Base-by-base conservation (phyloP, 2,888 invertebrate genomes). In the Lamellibrachia columna region DNA sequence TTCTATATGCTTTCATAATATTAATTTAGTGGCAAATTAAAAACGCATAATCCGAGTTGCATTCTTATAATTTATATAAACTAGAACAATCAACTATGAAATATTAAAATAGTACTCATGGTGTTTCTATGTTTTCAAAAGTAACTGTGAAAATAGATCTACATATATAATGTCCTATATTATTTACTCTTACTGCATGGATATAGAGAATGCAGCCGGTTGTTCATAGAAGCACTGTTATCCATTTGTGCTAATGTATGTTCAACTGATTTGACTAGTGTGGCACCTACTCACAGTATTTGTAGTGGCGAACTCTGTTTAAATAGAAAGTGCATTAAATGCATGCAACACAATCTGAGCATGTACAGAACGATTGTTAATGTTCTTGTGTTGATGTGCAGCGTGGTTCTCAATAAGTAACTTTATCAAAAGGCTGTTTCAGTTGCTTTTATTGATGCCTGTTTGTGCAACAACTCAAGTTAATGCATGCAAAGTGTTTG, bases 291-390 rank as follows among this genome's bases (percentile, higher is more conserved):
- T 75, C 75, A 75, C 75, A 6, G n/a, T 75, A 75, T 75, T 75
- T 75, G 75, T 75, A 75, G n/a, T 75, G 75, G 22, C 75, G n/a
- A 75, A 75, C 75, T 6, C 75, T 75, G 75, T n/a, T 75, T n/a
- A 75, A 75, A 75, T 75, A 75, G 75, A 75, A 75, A 22, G 75
- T 75, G 75, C 75, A 75, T 75, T 75, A 75, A 75, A 75, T 22
- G 22, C 75, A 75, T 22, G 75, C 75, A 75, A 75, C 75, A 75
- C 75, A 75, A 75, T 75, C 75, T 22, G 75, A 3, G 22, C 75
- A 22, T 75, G 75, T 75, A 75, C 75, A 75, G 75, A 75, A 75
- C 6, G n/a, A 75, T 75, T 75, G 75, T 75, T 75, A 75, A 75
- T 75, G 75, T 75, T 15, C 75, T 75, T 75, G 22, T 75, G 75